A percentile compares a stretch with the other conserved stretches of the same genome.
Conservation (phyloP, 2,888 invertebrate species). For the Sclerodermus sp. region DNA sequence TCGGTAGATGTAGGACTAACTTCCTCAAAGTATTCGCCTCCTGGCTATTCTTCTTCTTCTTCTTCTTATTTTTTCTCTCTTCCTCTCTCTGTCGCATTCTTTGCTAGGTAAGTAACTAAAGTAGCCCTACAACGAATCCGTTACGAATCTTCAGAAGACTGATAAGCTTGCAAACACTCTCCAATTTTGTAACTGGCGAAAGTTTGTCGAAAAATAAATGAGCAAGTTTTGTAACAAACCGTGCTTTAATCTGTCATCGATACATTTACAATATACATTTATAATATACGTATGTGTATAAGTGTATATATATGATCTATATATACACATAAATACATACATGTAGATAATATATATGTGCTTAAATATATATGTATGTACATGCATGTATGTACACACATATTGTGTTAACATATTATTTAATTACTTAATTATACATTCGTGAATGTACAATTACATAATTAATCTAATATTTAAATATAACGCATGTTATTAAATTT, state of each 20-base stretch:
- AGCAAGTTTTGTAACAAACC: slow-evolving; percentile 50
- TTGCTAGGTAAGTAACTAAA: too few species aligned
- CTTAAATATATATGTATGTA: slow-evolving; percentile 8
- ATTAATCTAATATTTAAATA: not conserved
- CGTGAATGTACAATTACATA: not conserved
- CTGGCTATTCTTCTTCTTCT: too few species aligned
- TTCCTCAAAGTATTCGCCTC: too few species aligned
- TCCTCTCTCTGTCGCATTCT: too few species aligned
- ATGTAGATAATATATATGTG: slow-evolving; percentile 23
- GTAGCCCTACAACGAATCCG: too few species aligned
- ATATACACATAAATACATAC: slow-evolving; percentile 31
- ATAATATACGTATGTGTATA: slow-evolving; percentile 42
- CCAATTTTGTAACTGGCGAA: not conserved
- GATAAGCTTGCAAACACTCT: too few species aligned
- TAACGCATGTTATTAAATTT: too few species aligned
- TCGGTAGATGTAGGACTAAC: too few species aligned
- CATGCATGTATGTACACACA: slow-evolving; percentile 1
- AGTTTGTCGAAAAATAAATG: not conserved
- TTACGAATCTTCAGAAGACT: too few species aligned
- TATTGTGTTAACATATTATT: slow-evolving; percentile 26
- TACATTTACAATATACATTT: slow-evolving; percentile 57
- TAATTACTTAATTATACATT: slow-evolving; percentile 12
- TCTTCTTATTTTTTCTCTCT: too few species aligned
- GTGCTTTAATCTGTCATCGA: slow-evolving; percentile 54
- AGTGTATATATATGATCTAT: not conserved